Percentiles rank a stretch among this genome's conserved stretches.
Evolutionary conservation across 2,888 invertebrate species (phyloP).

Genomic region (Aphrophora alni): DNA sequence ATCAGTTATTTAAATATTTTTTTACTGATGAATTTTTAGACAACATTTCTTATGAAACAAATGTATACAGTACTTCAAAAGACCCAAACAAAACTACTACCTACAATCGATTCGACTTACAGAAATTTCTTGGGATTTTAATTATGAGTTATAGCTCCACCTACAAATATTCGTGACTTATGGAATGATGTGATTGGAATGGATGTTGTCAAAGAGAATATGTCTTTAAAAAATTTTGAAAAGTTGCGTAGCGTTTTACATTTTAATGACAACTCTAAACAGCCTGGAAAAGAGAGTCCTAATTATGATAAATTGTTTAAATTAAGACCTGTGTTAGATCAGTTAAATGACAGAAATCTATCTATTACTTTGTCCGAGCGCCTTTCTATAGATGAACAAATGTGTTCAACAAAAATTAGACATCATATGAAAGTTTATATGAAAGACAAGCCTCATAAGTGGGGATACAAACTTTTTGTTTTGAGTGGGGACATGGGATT

Average conservation of each 20-base stretch:
- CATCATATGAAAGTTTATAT: constrained; percentile 52
- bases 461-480: constrained; percentile 46
- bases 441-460: constrained; percentile 56
- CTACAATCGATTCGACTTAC: neutral
- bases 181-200: constrained; percentile 47
- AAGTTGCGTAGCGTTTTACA: constrained; percentile 45
- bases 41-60: neutral
- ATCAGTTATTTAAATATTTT: neutral
- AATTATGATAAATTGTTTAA: constrained; percentile 45
- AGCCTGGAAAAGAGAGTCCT: constrained; percentile 23
- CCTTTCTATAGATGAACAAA: constrained; percentile 51
- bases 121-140: constrained; percentile 11
- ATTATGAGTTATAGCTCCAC: constrained; percentile 40
- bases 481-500: constrained; percentile 42
- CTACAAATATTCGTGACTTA: constrained; percentile 47
- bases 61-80: neutral
- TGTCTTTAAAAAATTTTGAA: constrained; percentile 50
- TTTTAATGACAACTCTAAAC: constrained; percentile 47
- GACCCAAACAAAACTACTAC: neutral
- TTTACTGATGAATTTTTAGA: neutral
- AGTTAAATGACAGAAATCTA: constrained; percentile 42
- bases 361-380: constrained; percentile 45
- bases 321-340: constrained; percentile 46
- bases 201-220: constrained; percentile 45
- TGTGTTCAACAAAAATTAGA: constrained; percentile 48